These are phyloP conservation scores for Drosophila saltans DNA, from an alignment of 1,140 invertebrate genomes.

Conservation along the genomic window DNA sequence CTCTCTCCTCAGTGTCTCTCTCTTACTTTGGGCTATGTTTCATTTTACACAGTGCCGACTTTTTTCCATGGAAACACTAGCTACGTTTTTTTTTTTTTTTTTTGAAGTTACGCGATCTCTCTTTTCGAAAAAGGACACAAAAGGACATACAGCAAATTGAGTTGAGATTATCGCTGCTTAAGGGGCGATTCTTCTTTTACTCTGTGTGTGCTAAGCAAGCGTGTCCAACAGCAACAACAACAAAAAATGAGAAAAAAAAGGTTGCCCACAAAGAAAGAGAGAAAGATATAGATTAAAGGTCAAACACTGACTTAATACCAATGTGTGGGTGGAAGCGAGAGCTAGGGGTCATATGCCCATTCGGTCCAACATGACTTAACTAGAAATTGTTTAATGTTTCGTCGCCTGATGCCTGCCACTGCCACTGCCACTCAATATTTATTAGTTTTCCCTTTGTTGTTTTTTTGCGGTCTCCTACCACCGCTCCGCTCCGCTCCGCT, in stretches of 20 bases:
- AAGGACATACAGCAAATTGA: slow-evolving; percentile 56
- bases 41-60: slow-evolving; percentile 64
- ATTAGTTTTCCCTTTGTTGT: slow-evolving; percentile 48
- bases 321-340: slow-evolving; percentile 8
- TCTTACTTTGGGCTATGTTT: slow-evolving; percentile 37
- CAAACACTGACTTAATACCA: too few species aligned
- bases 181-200: slow-evolving; percentile 15
- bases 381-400: slow-evolving; percentile 72
- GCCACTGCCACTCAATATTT: slow-evolving; percentile 49
- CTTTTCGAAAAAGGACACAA: slow-evolving; percentile 15
- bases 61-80: slow-evolving; percentile 63
- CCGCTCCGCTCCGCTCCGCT: too few species aligned
- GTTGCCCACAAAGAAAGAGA: slow-evolving; percentile 21
- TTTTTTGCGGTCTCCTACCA: slow-evolving; percentile 26
- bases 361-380: slow-evolving; percentile 70
- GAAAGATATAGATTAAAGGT: slow-evolving; percentile 2
- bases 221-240: slow-evolving; percentile 46
- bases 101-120: slow-evolving; percentile 27
- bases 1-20: neutral
- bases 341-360: neutral
- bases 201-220: slow-evolving; percentile 54
- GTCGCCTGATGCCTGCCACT: slow-evolving; percentile 30
- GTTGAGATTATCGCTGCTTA: slow-evolving; percentile 73
- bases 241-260: slow-evolving; percentile 1
- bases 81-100: slow-evolving; percentile 19